Percentiles rank a stretch among this genome's conserved stretches.
Conservation (phyloP, 1,140 invertebrate species). For the Gryon sp. region DNA sequence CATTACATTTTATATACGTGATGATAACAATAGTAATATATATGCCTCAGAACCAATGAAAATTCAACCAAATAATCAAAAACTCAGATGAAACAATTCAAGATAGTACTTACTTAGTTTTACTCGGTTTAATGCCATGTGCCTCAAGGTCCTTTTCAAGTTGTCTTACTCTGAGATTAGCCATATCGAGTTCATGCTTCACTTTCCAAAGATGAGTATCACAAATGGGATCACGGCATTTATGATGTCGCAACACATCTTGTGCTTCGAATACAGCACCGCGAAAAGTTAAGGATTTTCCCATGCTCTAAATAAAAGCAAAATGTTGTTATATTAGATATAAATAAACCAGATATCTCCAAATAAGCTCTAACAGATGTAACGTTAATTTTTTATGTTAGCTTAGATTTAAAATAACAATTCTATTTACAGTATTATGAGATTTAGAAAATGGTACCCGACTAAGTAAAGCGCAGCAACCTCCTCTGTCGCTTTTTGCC, state of each 20-base stretch:
- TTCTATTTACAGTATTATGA: too few relatives aligned
- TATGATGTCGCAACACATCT: slow-evolving; percentile 81
- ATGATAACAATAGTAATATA: too few relatives aligned
- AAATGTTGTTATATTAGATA: too few relatives aligned
- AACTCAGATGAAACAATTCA: background rate
- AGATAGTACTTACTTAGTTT: slow-evolving; percentile 78
- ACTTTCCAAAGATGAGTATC: slow-evolving; percentile 93
- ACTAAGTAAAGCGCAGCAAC: slow-evolving; percentile 94
- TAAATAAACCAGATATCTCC: too few relatives aligned
- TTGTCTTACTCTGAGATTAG: slow-evolving; percentile 89
- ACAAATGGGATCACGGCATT: slow-evolving; percentile 89
- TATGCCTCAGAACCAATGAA: too few relatives aligned
- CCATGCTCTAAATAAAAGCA: slow-evolving; percentile 79
- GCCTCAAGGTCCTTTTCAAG: slow-evolving; percentile 90
- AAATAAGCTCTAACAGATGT: too few relatives aligned
- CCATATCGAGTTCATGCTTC: slow-evolving; percentile 92
- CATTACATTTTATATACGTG: too few relatives aligned
- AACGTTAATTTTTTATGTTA: too few relatives aligned
- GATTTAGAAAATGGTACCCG: too few relatives aligned
- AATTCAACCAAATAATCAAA: too few relatives aligned
- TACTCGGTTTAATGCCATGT: slow-evolving; percentile 87
- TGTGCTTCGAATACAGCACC: slow-evolving; percentile 93
- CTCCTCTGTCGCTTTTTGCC: slow-evolving; percentile 91
- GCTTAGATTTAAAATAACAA: too few relatives aligned
- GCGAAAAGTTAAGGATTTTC: slow-evolving; percentile 91